Percentiles rank a stretch among this genome's conserved stretches.
Conservation (phyloP, 2,888 invertebrate genomes). For the Caenorhabditis sp. region DNA sequence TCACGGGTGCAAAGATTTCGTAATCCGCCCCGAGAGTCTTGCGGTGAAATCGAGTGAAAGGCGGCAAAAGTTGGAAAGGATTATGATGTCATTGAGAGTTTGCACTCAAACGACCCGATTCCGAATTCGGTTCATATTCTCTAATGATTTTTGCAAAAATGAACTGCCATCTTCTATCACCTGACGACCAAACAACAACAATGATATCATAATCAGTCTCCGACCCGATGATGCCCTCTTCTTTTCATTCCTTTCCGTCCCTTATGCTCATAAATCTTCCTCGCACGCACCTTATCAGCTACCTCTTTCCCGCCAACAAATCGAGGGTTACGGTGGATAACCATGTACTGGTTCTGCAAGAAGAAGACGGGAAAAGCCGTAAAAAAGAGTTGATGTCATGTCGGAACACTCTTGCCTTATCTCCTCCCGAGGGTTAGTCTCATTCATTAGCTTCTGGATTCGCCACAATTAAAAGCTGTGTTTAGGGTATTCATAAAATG, state of each 20-base stretch:
- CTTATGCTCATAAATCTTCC: constrained; percentile 2
- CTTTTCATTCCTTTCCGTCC: background rate
- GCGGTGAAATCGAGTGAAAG: constrained; percentile 16
- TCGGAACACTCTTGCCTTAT: background rate
- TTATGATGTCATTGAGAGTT: constrained; percentile 30
- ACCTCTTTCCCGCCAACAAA: background rate
- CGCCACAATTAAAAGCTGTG: too few species aligned
- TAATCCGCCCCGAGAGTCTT: constrained; percentile 18
- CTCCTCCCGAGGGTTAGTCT: background rate
- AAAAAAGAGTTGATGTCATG: constrained; percentile 4
- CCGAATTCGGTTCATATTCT: background rate
- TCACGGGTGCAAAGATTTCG: constrained; percentile 34
- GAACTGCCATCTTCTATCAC: constrained; percentile 6
- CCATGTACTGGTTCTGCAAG: background rate
- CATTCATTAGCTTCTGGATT: background rate
- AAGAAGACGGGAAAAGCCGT: background rate
- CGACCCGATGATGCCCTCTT: constrained; percentile 2
- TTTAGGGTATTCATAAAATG: background rate
- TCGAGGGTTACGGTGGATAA: background rate
- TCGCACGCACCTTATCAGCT: background rate
- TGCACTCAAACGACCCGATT: constrained; percentile 22
- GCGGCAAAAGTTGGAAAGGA: background rate
- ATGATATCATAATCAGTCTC: constrained; percentile 3
- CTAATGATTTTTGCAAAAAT: background rate
- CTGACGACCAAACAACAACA: constrained; percentile 5